phyloP scores from a whole-genome alignment of 1,140 invertebrate genomes.

The Ostrea edulis region DNA sequence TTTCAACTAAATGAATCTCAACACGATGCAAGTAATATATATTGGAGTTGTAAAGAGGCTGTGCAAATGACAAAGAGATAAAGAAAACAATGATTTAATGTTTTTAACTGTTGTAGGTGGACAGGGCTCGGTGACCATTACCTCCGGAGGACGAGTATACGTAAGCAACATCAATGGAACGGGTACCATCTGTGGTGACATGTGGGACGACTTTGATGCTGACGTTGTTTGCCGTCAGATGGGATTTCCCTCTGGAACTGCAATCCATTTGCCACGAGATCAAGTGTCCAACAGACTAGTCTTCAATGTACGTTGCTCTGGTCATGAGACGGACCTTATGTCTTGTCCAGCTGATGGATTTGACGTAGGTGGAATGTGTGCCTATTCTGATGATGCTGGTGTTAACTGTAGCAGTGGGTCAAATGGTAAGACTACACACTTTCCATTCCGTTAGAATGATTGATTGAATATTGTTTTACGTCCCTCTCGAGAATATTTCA shows the following conservation, averaged over 20 bases:
- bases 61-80: no score
- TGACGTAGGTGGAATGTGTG: not conserved
- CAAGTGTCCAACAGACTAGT: not conserved
- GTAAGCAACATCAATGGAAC: not conserved
- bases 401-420: not conserved
- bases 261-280: not conserved
- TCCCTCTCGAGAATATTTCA: no score
- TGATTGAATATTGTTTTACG: no score
- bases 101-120: no score
- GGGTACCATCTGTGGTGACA: not conserved
- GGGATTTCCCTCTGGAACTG: slow-evolving; percentile 6
- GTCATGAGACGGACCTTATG: not conserved
- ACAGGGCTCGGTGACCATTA: not conserved
- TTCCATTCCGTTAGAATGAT: not conserved
- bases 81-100: no score
- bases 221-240: not conserved
- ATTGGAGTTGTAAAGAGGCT: no score
- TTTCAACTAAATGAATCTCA: not conserved
- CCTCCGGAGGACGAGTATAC: not conserved
- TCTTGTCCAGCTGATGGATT: not conserved
- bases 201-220: not conserved
- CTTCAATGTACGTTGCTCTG: not conserved
- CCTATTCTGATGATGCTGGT: not conserved
- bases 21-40: not conserved
- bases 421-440: not conserved